Base-by-base conservation (phyloP, 1,140 invertebrate species). In the Aphelenchoides besseyi region DNA sequence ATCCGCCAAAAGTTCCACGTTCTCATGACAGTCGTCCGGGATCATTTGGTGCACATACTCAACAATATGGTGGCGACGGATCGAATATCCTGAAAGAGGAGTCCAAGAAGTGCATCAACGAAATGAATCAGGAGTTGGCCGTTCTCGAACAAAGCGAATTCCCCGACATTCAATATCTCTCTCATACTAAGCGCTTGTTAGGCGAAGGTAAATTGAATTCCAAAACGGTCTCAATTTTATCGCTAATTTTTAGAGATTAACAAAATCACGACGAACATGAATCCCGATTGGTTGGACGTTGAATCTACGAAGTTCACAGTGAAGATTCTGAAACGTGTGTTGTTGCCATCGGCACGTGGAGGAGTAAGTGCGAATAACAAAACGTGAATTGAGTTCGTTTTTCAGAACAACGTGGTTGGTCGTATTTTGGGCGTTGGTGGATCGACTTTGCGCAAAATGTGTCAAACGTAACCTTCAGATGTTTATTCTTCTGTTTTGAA, bases 261-360 rank as follows among this genome's bases (percentile, higher is more conserved):
- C 30, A 66, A 66, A 16, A 66, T 66, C 36, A 66, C 36, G n/a
- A 37, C 9, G 12, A 66, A 35, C 63, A 32, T 29, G n/a, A 66
- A 66, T 53, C 32, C 36, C 16, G 63, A 66, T 16, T 66, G 63
- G 63, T 53, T 66, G 63, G 63, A 66, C 32, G 63, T 66, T 33
- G 63, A 66, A 33, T 66, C 63, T 16, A 28, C n/a, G 30, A 37
- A 66, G 35, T 66, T 35, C 26, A 32, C 26, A 2, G 36, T 66
- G n/a, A 33, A 37, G 16, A 29, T 66, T 1, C 30, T n/a, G 28
- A 66, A 66, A 53, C 30, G 63, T 29, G 63, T 66, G n/a, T 32
- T 66, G 30, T 32, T 66, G 30, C 63, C 63, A 53, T 33, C 26
- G 12, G 12, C 18, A 12, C 30, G 63, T n/a, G 16, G 12, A 33